Conservation (phyloP, 2,113 vertebrate species). For the Zapornia atra region DNA sequence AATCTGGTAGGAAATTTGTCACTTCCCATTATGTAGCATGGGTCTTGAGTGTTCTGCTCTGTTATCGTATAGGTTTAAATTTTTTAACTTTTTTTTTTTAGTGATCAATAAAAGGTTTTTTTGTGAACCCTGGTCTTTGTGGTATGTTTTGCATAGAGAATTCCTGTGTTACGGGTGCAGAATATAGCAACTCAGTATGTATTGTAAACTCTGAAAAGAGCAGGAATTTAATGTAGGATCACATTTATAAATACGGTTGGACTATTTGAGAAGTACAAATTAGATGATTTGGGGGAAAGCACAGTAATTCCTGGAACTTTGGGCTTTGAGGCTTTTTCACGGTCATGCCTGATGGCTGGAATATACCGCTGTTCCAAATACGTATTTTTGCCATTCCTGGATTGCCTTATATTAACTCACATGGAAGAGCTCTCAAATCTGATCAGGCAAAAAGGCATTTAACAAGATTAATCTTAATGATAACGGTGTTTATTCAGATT, state of each 20-base stretch:
- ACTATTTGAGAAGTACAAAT: neutral
- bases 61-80: neutral
- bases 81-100: neutral
- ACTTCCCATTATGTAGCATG: neutral
- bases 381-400: neutral
- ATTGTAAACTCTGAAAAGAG: neutral
- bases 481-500: neutral
- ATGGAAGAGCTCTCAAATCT: neutral
- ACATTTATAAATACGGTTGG: neutral
- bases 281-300: neutral
- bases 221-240: neutral
- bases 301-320: neutral
- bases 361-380: neutral
- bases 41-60: neutral
- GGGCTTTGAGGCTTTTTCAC: neutral
- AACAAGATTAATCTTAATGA: neutral
- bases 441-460: neutral
- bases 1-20: neutral
- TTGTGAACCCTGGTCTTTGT: neutral
- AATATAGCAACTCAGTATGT: neutral
- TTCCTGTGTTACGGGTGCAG: rapidly evolving
- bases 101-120: neutral
- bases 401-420: neutral
- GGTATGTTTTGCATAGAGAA: neutral
- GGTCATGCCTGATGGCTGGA: neutral